Evolutionary conservation across 2,797 vertebrate genomes (phyloP), one percentile per base, ranked within the genome.

Genomic region (Etheostoma perlongum): DNA sequence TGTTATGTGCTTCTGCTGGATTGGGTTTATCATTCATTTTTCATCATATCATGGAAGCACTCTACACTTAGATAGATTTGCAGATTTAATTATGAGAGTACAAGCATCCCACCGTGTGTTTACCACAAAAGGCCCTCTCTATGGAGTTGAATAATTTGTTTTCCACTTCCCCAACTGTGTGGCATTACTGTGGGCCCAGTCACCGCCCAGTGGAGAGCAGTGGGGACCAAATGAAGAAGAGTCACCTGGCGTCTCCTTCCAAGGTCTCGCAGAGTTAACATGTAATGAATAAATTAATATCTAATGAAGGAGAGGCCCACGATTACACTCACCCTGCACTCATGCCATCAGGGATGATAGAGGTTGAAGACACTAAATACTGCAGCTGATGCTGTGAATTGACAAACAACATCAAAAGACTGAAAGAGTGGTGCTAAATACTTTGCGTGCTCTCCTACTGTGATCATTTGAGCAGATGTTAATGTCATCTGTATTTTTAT

Each of bases 281-380:
- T 95, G 91, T 93, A 95, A 96, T 96, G 93, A 95, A 95, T 95
- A 96, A 95, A 95, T 95, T 94, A 95, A 94, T 94, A 94, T 83
- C 90, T 94, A 95, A 95, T 94, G 95, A 94, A 92, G 90, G 79
- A 85, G 81, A 79, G 74, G 80, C 76, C 81, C 79, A 76, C 78
- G 73, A 70, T 80, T 80, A 70, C 81, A 74, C 83, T 89, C 88
- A 76, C 70, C 83, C 84, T 76, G 76, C 81, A 79, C 84, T 86
- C 65, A 25, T 74, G 83, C 84, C 91, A 90, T 90, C 74, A 62
- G 77, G 82, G 78, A 81, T 80, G 82, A 86, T 52, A 52, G 89
- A 83, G 88, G 85, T 48, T 85, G 82, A 88, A 82, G 83, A 73
- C 79, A 77, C 88, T 80, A 82, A 89, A 88, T 84, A 76, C 77